phyloP scores from a whole-genome alignment of 2,797 vertebrate species.

The Dendrocincla fuliginosa region DNA sequence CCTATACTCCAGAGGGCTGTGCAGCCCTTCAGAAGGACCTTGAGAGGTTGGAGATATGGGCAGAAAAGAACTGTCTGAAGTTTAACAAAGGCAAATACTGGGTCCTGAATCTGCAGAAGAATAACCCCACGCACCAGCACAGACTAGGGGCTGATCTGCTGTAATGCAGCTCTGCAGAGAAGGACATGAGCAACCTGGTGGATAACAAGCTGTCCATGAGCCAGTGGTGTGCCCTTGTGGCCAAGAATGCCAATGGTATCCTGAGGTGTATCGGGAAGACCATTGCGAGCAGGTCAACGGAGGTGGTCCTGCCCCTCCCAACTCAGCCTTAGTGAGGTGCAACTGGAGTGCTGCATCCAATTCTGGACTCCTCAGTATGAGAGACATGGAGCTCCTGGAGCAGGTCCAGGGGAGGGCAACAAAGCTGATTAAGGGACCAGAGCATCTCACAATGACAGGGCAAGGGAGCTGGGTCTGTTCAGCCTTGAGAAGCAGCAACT shows the following conservation, averaged over 20 bases:
- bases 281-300: not conserved
- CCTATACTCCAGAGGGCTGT: not conserved
- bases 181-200: not conserved
- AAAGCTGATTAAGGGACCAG: not conserved
- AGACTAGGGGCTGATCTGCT: not conserved
- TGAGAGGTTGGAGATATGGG: not conserved
- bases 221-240: not conserved
- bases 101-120: not conserved
- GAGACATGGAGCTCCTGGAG: not conserved
- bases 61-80: not conserved
- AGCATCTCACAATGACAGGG: not conserved
- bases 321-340: not conserved
- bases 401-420: not conserved
- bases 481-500: not conserved
- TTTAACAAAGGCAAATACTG: not conserved
- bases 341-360: not conserved
- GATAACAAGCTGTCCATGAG: not conserved
- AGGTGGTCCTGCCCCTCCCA: not conserved
- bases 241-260: accelerated
- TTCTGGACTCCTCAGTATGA: not conserved
- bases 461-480: not conserved
- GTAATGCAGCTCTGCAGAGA: not conserved
- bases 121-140: not conserved
- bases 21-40: not conserved
- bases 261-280: accelerated